Evolutionary conservation across 2,888 invertebrate species (phyloP).

Genomic region (Pterobdella sp.): DNA sequence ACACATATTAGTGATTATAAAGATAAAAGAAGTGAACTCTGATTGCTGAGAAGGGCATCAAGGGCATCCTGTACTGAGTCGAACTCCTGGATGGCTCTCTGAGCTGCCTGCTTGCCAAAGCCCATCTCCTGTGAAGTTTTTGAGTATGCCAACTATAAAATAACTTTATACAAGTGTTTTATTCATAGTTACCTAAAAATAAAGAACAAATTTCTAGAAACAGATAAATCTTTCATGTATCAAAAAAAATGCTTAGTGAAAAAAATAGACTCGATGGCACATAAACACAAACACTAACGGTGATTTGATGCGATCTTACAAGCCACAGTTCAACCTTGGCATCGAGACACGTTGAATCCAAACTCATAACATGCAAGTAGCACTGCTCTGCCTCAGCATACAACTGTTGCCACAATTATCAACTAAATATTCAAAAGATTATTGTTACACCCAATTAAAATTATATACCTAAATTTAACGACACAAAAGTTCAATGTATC

Average conservation of each 20-base stretch:
- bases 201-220: no score
- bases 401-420: no score
- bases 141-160: slow-evolving; percentile 10
- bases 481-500: no score
- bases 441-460: no score
- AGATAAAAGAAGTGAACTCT: background rate
- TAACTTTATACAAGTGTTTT: background rate
- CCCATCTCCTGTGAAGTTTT: slow-evolving; percentile 49
- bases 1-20: background rate
- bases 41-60: slow-evolving; percentile 45
- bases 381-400: slow-evolving; percentile 52
- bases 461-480: no score
- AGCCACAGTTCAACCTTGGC: slow-evolving; percentile 50
- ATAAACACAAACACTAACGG: slow-evolving; percentile 41
- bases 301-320: slow-evolving; percentile 50
- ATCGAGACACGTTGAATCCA: slow-evolving; percentile 53
- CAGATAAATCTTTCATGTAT: no score
- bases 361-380: slow-evolving; percentile 51
- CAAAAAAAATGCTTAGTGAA: no score
- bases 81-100: slow-evolving; percentile 47
- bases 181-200: no score
- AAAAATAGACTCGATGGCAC: background rate
- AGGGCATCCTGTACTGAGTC: slow-evolving; percentile 50
- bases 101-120: slow-evolving; percentile 49
- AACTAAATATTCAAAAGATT: no score